phyloP scores from a whole-genome alignment of 2,888 invertebrate genomes.

The Megamerina dolium region DNA sequence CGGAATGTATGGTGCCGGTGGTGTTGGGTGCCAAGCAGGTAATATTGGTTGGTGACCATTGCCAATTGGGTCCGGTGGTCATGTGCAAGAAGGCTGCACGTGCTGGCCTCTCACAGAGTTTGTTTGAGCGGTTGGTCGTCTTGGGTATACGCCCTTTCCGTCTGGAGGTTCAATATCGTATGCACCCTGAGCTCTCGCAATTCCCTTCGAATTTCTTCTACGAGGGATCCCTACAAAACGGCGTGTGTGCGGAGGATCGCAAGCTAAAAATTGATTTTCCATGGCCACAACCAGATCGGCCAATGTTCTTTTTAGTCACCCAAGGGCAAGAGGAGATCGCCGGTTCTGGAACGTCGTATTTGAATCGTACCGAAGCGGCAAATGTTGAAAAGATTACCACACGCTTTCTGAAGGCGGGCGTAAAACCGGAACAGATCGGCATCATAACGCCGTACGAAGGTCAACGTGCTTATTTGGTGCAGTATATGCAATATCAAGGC shows the following conservation, averaged over 20 bases:
- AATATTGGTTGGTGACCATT: conserved; percentile 97
- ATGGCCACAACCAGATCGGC: conserved; percentile 93
- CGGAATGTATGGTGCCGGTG: conserved; percentile 98
- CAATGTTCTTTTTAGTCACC: conserved; percentile 98
- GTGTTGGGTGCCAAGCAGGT: conserved; percentile 95
- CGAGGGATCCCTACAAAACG: conserved; percentile 97
- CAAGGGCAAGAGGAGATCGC: conserved; percentile 99
- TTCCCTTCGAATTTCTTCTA: conserved; percentile 99
- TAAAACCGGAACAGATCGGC: conserved; percentile 97
- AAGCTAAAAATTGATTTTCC: conserved; percentile 93
- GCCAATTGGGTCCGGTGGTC: conserved; percentile 97
- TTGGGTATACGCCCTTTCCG: conserved; percentile 95
- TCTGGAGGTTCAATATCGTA: conserved; percentile 95
- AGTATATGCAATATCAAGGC: conserved; percentile 99
- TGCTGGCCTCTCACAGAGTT: conserved; percentile 92
- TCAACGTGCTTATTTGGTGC: conserved; percentile 93
- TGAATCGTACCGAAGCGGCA: conserved; percentile 97
- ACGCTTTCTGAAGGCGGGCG: conserved; percentile 86
- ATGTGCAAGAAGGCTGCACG: conserved; percentile 99
- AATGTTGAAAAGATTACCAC: conserved; percentile 98
- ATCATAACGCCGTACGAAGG: conserved; percentile 99
- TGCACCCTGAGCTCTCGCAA: conserved; percentile 96
- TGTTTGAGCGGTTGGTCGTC: conserved; percentile 95
- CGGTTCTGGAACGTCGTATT: conserved; percentile 95
- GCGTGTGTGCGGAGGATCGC: conserved; percentile 94